These are phyloP conservation scores for Hirtodrosophila trivittata DNA, from an alignment of 2,888 invertebrate species.

Conservation along the genomic window DNA sequence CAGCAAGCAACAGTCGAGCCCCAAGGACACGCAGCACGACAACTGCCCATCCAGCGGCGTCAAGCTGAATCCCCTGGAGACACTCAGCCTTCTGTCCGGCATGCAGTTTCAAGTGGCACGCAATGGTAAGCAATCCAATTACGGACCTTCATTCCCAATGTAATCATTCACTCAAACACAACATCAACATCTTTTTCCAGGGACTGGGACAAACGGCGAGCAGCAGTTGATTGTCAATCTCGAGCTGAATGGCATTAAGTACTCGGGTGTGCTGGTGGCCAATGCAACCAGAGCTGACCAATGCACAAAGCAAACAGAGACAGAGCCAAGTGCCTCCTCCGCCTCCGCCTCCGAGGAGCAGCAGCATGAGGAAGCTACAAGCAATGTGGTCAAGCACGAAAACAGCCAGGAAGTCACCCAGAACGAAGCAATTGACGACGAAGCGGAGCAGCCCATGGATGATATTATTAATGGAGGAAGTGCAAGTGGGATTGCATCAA, in stretches of 20 bases:
- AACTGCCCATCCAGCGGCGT: conserved; percentile 12
- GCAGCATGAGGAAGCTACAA: conserved; percentile 9
- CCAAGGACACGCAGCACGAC: conserved; percentile 37
- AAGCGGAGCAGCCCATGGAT: conserved; percentile 19
- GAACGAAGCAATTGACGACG: conserved; percentile 31
- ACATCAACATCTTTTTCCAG: conserved; percentile 84
- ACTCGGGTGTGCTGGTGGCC: conserved; percentile 96
- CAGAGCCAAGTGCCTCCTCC: conserved; percentile 11
- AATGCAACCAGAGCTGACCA: conserved; percentile 66
- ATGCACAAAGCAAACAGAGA: conserved; percentile 5
- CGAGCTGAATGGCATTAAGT: conserved; percentile 97
- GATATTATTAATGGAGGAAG: conserved; percentile 32
- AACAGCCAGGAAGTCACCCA: conserved; percentile 25
- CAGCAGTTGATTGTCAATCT: conserved; percentile 96
- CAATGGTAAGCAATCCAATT: conserved; percentile 87
- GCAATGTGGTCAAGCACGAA: conserved; percentile 30
- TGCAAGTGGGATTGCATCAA: conserved; percentile 2
- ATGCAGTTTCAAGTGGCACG: conserved; percentile 92
- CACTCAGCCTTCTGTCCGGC: conserved; percentile 77
- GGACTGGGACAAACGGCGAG: conserved; percentile 92
- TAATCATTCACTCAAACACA: conserved; percentile 2
- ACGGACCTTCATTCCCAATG: conserved; percentile 9
- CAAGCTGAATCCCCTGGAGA: conserved; percentile 60
- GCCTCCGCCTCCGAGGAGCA: background rate
- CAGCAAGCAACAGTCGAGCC: conserved; percentile 47